Evolutionary conservation across 2,888 invertebrate genomes (phyloP).

Genomic region (Trichogramma evanescens): DNA sequence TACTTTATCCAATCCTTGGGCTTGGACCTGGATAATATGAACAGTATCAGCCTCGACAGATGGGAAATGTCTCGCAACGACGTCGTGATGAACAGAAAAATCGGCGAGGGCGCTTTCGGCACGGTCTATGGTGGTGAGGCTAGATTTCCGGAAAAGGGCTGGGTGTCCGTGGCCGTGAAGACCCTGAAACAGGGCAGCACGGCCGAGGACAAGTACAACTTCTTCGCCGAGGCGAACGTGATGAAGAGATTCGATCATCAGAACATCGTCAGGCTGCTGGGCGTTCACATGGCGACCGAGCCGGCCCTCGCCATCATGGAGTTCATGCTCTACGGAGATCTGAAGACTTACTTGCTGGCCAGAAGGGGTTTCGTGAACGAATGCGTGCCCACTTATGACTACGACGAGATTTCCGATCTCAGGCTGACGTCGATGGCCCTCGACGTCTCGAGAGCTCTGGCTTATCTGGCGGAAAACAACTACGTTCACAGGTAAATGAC

Average conservation of each 20-base stretch:
- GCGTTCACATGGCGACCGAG: slow-evolving; percentile 78
- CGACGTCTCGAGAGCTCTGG: slow-evolving; percentile 77
- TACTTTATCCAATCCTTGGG: slow-evolving; percentile 68
- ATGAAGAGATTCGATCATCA: slow-evolving; percentile 90
- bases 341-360: slow-evolving; percentile 81
- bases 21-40: slow-evolving; percentile 52
- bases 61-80: slow-evolving; percentile 82
- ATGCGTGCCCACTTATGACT: slow-evolving; percentile 53
- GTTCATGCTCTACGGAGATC: slow-evolving; percentile 86
- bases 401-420: slow-evolving; percentile 71
- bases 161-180: slow-evolving; percentile 84
- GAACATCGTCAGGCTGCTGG: slow-evolving; percentile 78
- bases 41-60: slow-evolving; percentile 61
- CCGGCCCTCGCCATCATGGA: slow-evolving; percentile 91
- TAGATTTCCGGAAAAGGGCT: slow-evolving; percentile 61
- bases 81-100: slow-evolving; percentile 76
- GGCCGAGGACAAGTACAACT: slow-evolving; percentile 82
- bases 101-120: slow-evolving; percentile 89
- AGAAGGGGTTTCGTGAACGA: slow-evolving; percentile 73
- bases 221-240: slow-evolving; percentile 85
- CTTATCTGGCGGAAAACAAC: slow-evolving; percentile 75
- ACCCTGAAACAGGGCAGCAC: slow-evolving; percentile 76
- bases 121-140: slow-evolving; percentile 89
- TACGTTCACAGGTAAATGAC: slow-evolving; percentile 68
- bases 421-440: slow-evolving; percentile 80